Base-by-base conservation (phyloP, 2,113 vertebrate species). In the Prinia subflava region DNA sequence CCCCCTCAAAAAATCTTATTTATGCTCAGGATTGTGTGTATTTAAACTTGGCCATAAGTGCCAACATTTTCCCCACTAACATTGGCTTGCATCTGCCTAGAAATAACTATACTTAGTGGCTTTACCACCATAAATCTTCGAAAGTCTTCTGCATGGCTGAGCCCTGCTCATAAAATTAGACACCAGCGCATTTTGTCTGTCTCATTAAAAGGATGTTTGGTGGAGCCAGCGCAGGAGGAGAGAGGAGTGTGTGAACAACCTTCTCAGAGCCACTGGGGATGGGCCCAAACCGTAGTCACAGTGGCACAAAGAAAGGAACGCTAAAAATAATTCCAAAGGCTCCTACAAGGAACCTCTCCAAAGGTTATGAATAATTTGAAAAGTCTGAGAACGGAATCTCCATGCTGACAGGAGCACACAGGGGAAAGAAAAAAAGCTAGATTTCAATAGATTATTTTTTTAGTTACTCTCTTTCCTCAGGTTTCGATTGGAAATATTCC, bases 131-230 rank as follows among this genome's bases (percentile, higher is more conserved):
- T 90, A 95, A 97, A 96, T 91, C 85, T 95, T 91, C 8, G 2
- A 62, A 28, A 89, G 83, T 3, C 77, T 96, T 95, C 90, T 71
- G 70, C 67, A 83, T 62, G 83, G 76, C 70, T 91, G 89, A 92
- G 78, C 84, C 79, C 83, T 47, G 82, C 68, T 64, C 92, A 52
- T 75, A 87, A 96, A 95, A 94, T 60, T 12, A 93, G 92, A 91
- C 60, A 89, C 19, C 79, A 7, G 64, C 0, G 11, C 6, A 1
- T 87, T 95, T 79, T 46, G 65, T 90, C 60, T 81, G 15, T 49
- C 47, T 76, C 75, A 30, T 86, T 92, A 87, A 85, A 78, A 71
- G 46, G 37, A 78, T 78, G 80, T 33, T 75, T 9, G 33, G 49
- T 19, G 41, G 35, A 79, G 73, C 88, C 52, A 25, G 78, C 10